Evolutionary conservation across 2,113 vertebrate species (phyloP).

Genomic region (Anoura caudifer): DNA sequence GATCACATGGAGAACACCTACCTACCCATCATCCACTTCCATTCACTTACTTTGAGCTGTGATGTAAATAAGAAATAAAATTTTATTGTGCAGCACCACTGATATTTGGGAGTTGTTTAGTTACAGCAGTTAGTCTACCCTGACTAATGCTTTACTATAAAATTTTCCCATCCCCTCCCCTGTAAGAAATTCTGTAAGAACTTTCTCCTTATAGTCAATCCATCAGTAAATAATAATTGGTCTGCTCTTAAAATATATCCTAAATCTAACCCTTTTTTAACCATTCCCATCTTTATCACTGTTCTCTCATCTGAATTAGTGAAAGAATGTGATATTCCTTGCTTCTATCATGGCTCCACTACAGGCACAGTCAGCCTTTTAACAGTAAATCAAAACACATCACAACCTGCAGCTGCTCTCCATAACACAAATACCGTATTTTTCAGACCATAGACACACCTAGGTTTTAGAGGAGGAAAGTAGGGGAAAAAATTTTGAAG

Average conservation of each 20-base stretch:
- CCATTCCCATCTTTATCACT: background rate
- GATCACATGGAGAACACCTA: background rate
- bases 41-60: background rate
- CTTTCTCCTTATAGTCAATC: background rate
- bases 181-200: background rate
- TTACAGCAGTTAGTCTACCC: background rate
- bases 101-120: background rate
- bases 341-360: background rate
- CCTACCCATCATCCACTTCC: background rate
- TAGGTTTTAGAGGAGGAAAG: too few species aligned
- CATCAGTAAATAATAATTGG: background rate
- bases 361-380: background rate
- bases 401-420: background rate
- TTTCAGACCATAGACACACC: too few species aligned
- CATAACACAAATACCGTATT: background rate
- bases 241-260: background rate
- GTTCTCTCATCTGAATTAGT: background rate
- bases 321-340: background rate
- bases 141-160: background rate
- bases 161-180: background rate
- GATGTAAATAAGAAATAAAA: background rate
- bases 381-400: background rate
- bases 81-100: background rate
- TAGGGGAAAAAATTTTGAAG: too few species aligned
- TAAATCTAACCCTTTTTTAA: background rate